Evolutionary conservation across 2,888 invertebrate species (phyloP), one percentile per base, ranked within the genome.

Genomic region (Troglohyphantes excavatus): DNA sequence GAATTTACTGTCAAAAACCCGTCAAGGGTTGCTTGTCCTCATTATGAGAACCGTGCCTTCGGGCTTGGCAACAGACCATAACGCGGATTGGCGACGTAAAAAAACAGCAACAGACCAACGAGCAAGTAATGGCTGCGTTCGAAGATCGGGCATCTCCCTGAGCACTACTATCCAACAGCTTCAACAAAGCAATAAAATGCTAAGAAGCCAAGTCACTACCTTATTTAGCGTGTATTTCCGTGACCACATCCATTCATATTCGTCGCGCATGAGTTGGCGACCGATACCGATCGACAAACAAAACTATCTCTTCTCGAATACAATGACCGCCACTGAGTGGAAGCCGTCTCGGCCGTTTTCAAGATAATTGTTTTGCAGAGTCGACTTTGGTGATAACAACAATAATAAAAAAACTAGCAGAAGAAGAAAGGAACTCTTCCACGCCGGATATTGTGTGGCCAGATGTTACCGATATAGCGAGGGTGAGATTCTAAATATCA

Each of bases 401-500:
- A 43, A 46, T 2, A 13, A 53, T 26, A 33, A 73, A 53, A 46
- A 43, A 53, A 53, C 9, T 53, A 53, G 76, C 5, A n/a, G 43
- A 21, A 78, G 72, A 78, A 75, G 68, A 68, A 78, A 63, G 76
- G 61, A 78, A 78, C 39, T 63, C 29, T 53, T 29, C 33, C 82
- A 33, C 43, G 33, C 82, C 82, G 82, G 82, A 82, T 82, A 82
- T 82, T 82, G 59, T 82, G 82, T n/a, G 53, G 53, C 6, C 0
- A 33, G 29, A 53, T 67, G 68, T 82, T 68, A 82, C 70, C 61
- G 82, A 82, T 82, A 82, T 59, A 82, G 33, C 26, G 29, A 21
- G 59, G 23, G 61, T 70, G 70, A n/a, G 21, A 59, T 59, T 9
- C 29, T 33, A 43, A 23, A 21, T 59, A 82, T 68, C 53, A 59